Conservation (phyloP, 2,113 vertebrate species). For the Oryzias curvinotus region DNA sequence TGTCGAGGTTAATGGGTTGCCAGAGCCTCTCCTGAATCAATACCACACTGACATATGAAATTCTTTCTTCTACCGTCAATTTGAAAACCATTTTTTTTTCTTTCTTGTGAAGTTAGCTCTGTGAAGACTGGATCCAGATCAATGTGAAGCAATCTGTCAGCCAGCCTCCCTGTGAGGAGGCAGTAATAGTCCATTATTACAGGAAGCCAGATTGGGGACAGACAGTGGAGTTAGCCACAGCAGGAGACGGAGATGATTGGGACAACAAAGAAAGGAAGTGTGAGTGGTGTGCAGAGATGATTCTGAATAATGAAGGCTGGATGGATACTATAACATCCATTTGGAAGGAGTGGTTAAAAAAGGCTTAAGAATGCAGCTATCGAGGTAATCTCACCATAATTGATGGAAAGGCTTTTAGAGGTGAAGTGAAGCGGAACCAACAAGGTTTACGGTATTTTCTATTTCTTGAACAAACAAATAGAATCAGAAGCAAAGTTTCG, state of each 20-base stretch:
- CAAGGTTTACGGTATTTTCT: no score
- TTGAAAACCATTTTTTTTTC: background rate
- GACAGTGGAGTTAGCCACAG: conserved; percentile 43
- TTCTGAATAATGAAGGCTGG: conserved; percentile 16
- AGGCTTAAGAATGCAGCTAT: no score
- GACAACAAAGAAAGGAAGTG: conserved; percentile 26
- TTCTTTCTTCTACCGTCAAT: conserved; percentile 27
- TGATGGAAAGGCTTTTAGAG: no score
- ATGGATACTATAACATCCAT: conserved; percentile 1
- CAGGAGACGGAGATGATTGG: conserved; percentile 25
- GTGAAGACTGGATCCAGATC: conserved; percentile 54
- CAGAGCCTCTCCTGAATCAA: background rate
- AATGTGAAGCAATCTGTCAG: conserved; percentile 46
- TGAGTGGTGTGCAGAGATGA: conserved; percentile 35
- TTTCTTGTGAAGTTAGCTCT: conserved; percentile 25
- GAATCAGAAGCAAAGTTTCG: no score
- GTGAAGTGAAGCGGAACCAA: no score
- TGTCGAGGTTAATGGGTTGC: no score
- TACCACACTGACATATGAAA: conserved; percentile 31
- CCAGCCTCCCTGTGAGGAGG: conserved; percentile 34
- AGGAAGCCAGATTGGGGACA: conserved; percentile 53
- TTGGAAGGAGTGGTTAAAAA: conserved; percentile 1
- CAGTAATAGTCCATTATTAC: conserved; percentile 50
- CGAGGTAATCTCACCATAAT: no score
- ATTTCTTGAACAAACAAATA: no score